Percentiles rank a stretch among this genome's conserved stretches.
Conservation (phyloP, 2,888 invertebrate genomes). For the Scrobipalpa atriplicella region DNA sequence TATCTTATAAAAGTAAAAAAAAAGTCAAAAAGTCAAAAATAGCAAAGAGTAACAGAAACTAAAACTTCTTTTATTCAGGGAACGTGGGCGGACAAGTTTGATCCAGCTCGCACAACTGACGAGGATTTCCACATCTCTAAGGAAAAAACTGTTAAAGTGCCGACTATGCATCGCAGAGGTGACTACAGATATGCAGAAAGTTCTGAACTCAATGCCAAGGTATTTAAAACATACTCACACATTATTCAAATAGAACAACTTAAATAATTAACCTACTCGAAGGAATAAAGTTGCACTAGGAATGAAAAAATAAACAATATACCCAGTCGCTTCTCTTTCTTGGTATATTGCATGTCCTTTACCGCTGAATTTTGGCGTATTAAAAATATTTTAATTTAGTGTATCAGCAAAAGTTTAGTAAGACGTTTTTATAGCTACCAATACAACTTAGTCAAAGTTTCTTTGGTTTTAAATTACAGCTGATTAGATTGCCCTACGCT, state of each 20-base stretch:
- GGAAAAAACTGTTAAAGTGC: constrained; percentile 81
- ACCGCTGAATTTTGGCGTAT: too few species aligned
- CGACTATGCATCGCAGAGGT: constrained; percentile 85
- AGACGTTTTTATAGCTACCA: not conserved
- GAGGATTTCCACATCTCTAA: constrained; percentile 85
- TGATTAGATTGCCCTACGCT: constrained; percentile 88
- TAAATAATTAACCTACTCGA: too few species aligned
- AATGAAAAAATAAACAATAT: not conserved
- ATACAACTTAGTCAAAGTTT: not conserved
- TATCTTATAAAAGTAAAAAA: too few species aligned
- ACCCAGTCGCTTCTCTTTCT: not conserved
- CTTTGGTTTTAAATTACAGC: constrained; percentile 55
- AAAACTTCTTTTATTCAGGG: constrained; percentile 62
- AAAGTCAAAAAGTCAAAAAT: too few species aligned
- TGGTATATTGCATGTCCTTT: not conserved
- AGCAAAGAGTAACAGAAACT: not conserved
- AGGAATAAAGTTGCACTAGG: too few species aligned
- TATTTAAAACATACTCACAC: constrained; percentile 35
- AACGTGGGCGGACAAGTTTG: constrained; percentile 86
- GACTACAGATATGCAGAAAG: constrained; percentile 67
- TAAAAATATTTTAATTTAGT: too few species aligned
- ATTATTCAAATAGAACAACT: not conserved
- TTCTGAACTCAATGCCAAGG: constrained; percentile 62
- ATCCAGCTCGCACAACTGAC: constrained; percentile 74
- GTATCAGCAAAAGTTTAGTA: too few species aligned